These are phyloP conservation scores for Myotis vivesi DNA, from an alignment of 2,797 vertebrate genomes.

Conservation along the genomic window DNA sequence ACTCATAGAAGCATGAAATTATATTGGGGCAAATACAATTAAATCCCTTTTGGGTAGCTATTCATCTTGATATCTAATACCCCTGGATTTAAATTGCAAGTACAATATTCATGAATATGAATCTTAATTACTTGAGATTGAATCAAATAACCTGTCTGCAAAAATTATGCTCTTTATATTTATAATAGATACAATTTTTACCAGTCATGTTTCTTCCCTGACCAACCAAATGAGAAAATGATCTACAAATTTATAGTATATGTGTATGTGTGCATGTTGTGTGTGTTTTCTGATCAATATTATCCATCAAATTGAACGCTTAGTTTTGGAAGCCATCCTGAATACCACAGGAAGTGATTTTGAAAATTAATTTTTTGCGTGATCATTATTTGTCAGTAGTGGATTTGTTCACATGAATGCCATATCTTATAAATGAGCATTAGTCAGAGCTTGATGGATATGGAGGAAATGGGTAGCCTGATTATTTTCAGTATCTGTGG, in stretches of 20 bases:
- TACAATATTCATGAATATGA: not conserved
- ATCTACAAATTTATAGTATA: not conserved
- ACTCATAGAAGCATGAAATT: conserved; percentile 40
- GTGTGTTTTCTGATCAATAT: not conserved
- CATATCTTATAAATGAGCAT: conserved; percentile 72
- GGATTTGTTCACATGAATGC: not conserved
- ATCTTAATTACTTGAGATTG: conserved; percentile 7
- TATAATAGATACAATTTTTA: not conserved
- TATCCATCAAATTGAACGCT: not conserved
- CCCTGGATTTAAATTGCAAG: conserved; percentile 22
- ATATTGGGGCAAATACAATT: not conserved
- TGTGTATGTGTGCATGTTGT: not conserved
- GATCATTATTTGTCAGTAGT: conserved; percentile 39
- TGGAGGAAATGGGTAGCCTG: conserved; percentile 58
- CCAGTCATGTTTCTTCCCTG: not conserved
- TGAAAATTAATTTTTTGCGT: not conserved
- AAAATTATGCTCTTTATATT: not conserved
- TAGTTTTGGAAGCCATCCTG: not conserved
- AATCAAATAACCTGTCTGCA: not conserved
- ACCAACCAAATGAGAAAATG: not conserved
- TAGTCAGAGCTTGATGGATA: conserved; percentile 71
- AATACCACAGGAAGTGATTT: conserved; percentile 11
- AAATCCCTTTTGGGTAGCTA: not conserved
- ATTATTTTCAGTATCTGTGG: conserved; percentile 59
- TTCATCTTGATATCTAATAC: not conserved